Base-by-base conservation (phyloP, 2,797 vertebrate genomes). In the Anguilla pacifica region DNA sequence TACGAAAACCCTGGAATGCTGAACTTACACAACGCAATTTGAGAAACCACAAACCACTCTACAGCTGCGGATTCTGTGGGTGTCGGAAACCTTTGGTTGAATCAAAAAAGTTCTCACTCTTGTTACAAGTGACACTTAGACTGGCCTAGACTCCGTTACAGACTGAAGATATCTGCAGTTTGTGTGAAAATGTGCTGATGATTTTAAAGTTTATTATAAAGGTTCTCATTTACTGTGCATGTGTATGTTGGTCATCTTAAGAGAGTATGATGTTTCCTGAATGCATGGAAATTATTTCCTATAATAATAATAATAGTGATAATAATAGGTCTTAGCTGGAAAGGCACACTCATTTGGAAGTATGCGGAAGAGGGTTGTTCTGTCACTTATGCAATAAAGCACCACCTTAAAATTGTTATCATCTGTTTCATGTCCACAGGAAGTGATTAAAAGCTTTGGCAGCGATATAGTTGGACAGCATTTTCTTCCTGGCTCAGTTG, bases 1-100 rank as follows among this genome's bases (percentile, higher is more conserved):
- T 82, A 82, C 46, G 79, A 82, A 82, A 82, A n/a, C 79, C 51
- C 43, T 82, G 79, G 79, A 25, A 22, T 49, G 74, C 74, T 82
- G 43, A 46, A 82, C 43, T 49, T 82, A n/a, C 22, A 15, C 46
- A 82, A 82, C 10, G 43, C 79, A 82, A n/a, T 25, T 51, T 51
- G 79, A 82, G 79, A 22, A 22, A 82, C 43, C 22, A 49, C 22
- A 9, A 49, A n/a, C 43, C 35, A 35, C 43, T 46, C 46, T 28
- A 3, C 43, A 51, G 79, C 43, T 49, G 74, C 19, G 15, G 39
- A n/a, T 11, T 72, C 70, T 72, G 28, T 17, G 17, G 35, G 72
- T 59, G 15, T 51, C 79, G 51, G 79, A 39, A 46, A 7, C 46
- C 31, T 46, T 35, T 43, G 43, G 6, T 51, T 82, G 46, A 82